Base-by-base conservation (phyloP, 2,113 vertebrate genomes). In the Paramisgurnus dabryanus region DNA sequence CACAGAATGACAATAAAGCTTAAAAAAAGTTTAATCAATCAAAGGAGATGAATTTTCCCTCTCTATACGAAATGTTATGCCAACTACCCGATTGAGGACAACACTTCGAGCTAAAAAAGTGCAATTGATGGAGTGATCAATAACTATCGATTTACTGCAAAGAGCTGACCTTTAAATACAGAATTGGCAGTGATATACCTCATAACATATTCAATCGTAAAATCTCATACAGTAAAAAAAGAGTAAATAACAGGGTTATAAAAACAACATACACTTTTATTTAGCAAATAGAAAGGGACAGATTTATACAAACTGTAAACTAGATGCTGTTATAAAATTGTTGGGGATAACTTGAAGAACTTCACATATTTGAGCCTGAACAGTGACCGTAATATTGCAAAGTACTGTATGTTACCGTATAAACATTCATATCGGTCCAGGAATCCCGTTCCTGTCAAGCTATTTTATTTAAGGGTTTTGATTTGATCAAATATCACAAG, bases 261-360 rank as follows among this genome's bases (percentile, higher is more conserved):
- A 88, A 86, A 78, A 85, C 85, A 82, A 87, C 89, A 90, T 88
- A 87, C 80, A 91, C 85, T 63, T 92, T 93, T 92, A 92, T 92
- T 92, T 89, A 86, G 89, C 90, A 92, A 86, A 88, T 83, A 76
- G 70, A 76, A 90, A 92, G 90, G 87, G 88, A 87, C 89, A 82
- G 80, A 88, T 84, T 89, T 88, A 77, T 91, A 91, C 90, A 90
- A 90, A 90, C 87, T 84, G 87, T 92, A 91, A 91, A 92, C 89
- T 89, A 91, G 89, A 86, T 87, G 87, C 83, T 80, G 85, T 87
- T 86, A 82, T 87, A 84, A 84, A 78, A 86, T 61, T 84, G 57
- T 81, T 88, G 84, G 86, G 83, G 85, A 87, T 87, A 85, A 86
- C 72, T 85, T 89, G 88, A 85, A 87, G 88, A 87, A 89, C 87